Percentiles rank a stretch among this genome's conserved stretches.
Conservation (phyloP, 2,888 invertebrate species). For the Xestia ashworthii region DNA sequence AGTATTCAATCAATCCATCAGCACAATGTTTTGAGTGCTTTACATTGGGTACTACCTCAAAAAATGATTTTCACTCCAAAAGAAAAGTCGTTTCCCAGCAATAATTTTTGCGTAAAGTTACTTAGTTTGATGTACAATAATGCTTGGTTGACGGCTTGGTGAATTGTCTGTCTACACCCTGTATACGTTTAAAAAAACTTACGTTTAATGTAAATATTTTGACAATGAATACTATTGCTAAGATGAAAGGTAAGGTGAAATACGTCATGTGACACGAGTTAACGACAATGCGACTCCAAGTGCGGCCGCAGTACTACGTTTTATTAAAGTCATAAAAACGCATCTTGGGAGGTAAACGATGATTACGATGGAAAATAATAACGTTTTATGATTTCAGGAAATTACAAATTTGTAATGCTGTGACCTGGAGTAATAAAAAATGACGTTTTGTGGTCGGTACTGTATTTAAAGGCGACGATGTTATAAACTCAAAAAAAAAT, state of each 20-base stretch:
- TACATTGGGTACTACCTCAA: too few species aligned
- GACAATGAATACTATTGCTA: conserved; percentile 34
- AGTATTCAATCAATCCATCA: too few species aligned
- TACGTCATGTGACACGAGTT: conserved; percentile 27
- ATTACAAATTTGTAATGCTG: conserved; percentile 64
- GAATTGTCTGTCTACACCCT: too few species aligned
- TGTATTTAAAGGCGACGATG: conserved; percentile 18
- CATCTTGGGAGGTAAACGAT: conserved; percentile 50
- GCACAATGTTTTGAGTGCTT: too few species aligned
- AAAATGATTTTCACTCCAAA: too few species aligned
- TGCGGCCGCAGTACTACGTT: conserved; percentile 38
- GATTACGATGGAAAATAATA: conserved; percentile 62
- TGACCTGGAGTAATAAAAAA: conserved; percentile 54
- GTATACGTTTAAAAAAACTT: conserved; percentile 2
- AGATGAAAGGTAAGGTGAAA: conserved; percentile 45
- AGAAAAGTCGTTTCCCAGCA: too few species aligned
- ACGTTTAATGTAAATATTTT: conserved; percentile 26
- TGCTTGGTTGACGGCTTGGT: too few species aligned
- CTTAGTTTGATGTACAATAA: too few species aligned
- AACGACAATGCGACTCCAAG: conserved; percentile 45
- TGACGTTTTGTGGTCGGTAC: conserved; percentile 14
- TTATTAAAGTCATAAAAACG: conserved; percentile 60
- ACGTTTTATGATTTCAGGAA: conserved; percentile 60
- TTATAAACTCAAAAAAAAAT: conserved; percentile 18
- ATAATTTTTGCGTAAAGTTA: too few species aligned